Evolutionary conservation across 1,140 invertebrate genomes (phyloP).

Genomic region (Caenorhabditis brenneri): DNA sequence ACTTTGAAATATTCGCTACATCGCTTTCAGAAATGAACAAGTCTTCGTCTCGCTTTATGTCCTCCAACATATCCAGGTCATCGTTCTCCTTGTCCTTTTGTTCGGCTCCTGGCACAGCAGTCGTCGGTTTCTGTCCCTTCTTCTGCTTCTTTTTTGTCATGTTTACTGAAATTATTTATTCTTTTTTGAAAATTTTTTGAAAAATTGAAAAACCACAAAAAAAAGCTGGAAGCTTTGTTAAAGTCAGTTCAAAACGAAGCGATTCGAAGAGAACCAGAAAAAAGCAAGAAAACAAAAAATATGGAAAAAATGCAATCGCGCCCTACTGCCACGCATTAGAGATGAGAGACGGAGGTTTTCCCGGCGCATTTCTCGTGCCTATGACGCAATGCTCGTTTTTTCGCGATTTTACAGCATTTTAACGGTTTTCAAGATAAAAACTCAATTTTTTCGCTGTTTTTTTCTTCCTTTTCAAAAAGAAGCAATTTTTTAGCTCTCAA

Average conservation of each 20-base stretch:
- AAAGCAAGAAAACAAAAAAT: neutral
- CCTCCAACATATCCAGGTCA: constrained; percentile 20
- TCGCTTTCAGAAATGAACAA: constrained; percentile 20
- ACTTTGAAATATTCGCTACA: neutral
- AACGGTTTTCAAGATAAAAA: no score
- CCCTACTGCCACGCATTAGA: neutral
- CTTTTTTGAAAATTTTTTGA: no score
- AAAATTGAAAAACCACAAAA: neutral
- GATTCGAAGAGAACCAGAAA: neutral
- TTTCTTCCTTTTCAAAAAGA: neutral
- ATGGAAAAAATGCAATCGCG: neutral
- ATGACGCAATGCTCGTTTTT: neutral
- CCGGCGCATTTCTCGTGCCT: neutral
- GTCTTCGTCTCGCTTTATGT: constrained; percentile 17
- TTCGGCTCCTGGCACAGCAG: neutral
- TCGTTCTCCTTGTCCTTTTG: neutral
- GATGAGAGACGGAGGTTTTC: neutral
- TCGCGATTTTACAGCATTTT: neutral
- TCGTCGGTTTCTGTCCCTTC: neutral
- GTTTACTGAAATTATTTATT: neutral
- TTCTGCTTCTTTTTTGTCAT: constrained; percentile 12
- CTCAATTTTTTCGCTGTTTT: neutral
- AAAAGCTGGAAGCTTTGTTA: neutral
- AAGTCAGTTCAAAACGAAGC: neutral
- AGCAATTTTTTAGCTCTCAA: neutral